phyloP scores from a whole-genome alignment of 1,140 invertebrate genomes.

The Reticulitermes speratus region DNA sequence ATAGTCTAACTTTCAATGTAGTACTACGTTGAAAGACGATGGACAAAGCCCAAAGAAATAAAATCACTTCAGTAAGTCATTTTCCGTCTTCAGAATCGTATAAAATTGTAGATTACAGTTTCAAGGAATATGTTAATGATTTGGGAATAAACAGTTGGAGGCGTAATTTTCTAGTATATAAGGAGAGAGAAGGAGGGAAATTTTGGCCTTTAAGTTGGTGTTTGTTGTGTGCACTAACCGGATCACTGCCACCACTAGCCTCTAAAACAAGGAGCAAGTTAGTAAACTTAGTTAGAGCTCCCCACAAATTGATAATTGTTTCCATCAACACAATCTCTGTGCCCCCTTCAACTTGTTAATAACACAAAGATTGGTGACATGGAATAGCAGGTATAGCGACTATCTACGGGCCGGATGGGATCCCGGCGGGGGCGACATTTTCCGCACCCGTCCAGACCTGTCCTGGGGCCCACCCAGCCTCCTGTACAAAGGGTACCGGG shows the following conservation, averaged over 20 bases:
- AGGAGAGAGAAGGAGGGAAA: background rate
- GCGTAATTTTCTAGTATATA: background rate
- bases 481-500: too few species aligned
- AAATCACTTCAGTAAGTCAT: too few species aligned
- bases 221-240: background rate
- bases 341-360: background rate
- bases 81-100: too few species aligned
- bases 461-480: too few species aligned
- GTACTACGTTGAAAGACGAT: too few species aligned
- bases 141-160: background rate
- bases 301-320: slow-evolving; percentile 13
- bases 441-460: too few species aligned
- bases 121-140: background rate
- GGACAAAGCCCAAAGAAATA: too few species aligned
- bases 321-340: background rate
- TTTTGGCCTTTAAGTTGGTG: background rate
- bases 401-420: too few species aligned
- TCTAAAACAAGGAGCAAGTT: background rate
- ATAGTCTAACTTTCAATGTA: too few species aligned
- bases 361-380: background rate
- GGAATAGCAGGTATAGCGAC: background rate
- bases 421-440: too few species aligned
- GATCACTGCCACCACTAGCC: background rate
- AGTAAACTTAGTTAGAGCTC: background rate
- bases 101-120: too few species aligned